Evolutionary conservation across 2,113 vertebrate species (phyloP).

Genomic region (Cygnus atratus): DNA sequence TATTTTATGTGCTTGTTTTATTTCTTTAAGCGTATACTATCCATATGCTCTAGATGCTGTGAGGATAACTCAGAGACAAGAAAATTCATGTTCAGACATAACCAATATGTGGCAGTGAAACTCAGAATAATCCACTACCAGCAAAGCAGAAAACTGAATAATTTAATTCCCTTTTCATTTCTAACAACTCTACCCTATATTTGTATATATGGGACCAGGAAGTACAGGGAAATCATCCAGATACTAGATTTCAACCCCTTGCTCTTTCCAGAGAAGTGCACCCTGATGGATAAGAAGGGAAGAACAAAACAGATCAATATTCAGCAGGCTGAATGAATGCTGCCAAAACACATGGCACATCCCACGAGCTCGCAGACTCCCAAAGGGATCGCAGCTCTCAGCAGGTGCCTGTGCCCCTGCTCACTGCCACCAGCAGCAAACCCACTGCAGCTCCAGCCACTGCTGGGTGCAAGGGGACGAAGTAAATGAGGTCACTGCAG

Average conservation of each 20-base stretch:
- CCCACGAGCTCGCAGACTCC: neutral
- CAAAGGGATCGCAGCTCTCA: rapidly evolving
- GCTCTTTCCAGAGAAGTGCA: neutral
- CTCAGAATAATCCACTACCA: neutral
- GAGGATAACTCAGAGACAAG: neutral
- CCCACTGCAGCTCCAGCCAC: neutral
- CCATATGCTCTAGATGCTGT: neutral
- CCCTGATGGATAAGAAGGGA: rapidly evolving
- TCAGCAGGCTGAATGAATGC: rapidly evolving
- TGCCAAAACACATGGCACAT: rapidly evolving
- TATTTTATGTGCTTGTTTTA: neutral
- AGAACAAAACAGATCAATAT: neutral
- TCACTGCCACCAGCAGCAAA: neutral
- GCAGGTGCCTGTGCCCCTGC: rapidly evolving
- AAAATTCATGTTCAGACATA: neutral
- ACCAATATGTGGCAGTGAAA: neutral
- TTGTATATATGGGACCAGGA: too few species aligned
- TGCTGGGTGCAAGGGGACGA: rapidly evolving
- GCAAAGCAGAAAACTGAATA: neutral
- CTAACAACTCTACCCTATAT: too few species aligned
- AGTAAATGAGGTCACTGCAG: rapidly evolving
- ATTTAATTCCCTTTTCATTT: neutral
- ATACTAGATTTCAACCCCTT: rapidly evolving
- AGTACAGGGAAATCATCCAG: neutral
- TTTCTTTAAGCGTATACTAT: neutral